Evolutionary conservation across 2,113 vertebrate species (phyloP), one percentile per base, ranked within the genome.

Genomic region (Cyphomyrus plagiostoma): DNA sequence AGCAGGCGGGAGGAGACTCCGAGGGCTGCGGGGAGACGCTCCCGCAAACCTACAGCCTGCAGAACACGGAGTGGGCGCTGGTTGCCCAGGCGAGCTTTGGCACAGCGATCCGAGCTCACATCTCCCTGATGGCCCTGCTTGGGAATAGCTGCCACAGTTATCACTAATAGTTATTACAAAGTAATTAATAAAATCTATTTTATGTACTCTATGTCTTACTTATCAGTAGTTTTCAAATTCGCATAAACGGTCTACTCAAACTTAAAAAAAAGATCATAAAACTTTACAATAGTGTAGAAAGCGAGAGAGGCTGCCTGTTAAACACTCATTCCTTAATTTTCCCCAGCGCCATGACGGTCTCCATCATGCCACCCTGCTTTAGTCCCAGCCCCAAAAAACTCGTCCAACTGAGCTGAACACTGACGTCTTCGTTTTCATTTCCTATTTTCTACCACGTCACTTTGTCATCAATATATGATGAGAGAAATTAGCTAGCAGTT

Each of bases 41-140:
- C 15, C 46, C 30, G 7, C 11, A 39, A 50, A 39, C 88, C 23
- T 93, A 94, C 92, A 50, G 91, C 92, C 92, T 93, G 9, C 62
- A 11, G 93, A 94, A 94, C 92, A 92, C 49, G 21, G 85, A 87
- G 89, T 4, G 90, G 91, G 94, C 91, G 94, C 93, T 92, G 93
- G 92, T 93, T 94, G n/a, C 93, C 91, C 77, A 93, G 92, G 35
- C n/a, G 90, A 87, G 92, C 90, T 87, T 92, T 94, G 91, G 90
- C 89, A 88, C 90, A 88, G 35, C 87, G 88, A 92, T 91, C 84
- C 91, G 93, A 89, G 88, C 82, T 35, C 42, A 62, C 88, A 58
- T 90, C 58, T 87, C 85, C 88, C 88, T 9, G 45, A 48, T 26
- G 53, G 45, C 83, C 15, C 88, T 88, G 89, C 88, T 89, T 91